A percentile compares a stretch with the other conserved stretches of the same genome.
Evolutionary conservation across 2,888 invertebrate genomes (phyloP).

Genomic region (Temnothorax ravouxi): DNA sequence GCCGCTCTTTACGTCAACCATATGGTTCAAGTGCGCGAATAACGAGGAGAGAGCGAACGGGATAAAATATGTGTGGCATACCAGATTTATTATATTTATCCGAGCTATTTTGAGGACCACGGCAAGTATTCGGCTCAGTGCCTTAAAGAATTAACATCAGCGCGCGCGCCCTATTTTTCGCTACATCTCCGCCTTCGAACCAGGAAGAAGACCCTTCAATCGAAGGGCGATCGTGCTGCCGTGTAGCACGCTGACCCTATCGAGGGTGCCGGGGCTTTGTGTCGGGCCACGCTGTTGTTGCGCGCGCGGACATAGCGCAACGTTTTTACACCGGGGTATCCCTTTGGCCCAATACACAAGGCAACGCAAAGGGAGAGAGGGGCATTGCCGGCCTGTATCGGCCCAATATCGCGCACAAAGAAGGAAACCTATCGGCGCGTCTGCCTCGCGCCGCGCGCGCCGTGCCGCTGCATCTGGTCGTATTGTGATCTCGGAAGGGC

Average conservation of each 20-base stretch:
- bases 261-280: constrained; percentile 43
- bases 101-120: constrained; percentile 41
- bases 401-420: constrained; percentile 64
- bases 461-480: constrained; percentile 72
- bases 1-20: constrained; percentile 39
- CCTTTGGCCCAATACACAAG: constrained; percentile 42
- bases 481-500: constrained; percentile 71
- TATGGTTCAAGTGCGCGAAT: constrained; percentile 38
- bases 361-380: constrained; percentile 43
- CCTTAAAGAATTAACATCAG: constrained; percentile 49
- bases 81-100: constrained; percentile 50
- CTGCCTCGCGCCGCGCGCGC: constrained; percentile 3
- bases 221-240: constrained; percentile 33
- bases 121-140: constrained; percentile 44
- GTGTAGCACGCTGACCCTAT: constrained; percentile 34
- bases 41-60: constrained; percentile 30
- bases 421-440: constrained; percentile 65
- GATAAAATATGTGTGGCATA: constrained; percentile 27
- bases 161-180: constrained; percentile 48
- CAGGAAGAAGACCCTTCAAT: constrained; percentile 49
- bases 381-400: constrained; percentile 40
- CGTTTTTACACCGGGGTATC: constrained; percentile 50
- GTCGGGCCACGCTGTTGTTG: not conserved
- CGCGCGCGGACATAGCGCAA: constrained; percentile 30
- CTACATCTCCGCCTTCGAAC: not conserved